phyloP scores from a whole-genome alignment of 2,113 vertebrate genomes.

The Salvelinus alpinus region DNA sequence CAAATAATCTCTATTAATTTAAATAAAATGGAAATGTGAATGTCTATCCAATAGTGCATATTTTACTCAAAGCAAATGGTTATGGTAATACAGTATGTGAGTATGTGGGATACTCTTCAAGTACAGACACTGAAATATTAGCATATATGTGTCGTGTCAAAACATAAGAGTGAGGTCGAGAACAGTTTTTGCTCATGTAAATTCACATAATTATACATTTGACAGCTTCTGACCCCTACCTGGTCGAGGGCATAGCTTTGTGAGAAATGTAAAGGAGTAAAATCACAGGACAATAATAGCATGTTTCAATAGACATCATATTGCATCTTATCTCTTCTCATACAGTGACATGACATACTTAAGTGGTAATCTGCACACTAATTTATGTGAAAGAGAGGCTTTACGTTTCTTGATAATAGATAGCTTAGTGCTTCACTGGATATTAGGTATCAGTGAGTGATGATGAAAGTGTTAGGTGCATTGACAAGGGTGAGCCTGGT shows the following conservation, averaged over 20 bases:
- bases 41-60: neutral
- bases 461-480: neutral
- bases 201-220: neutral
- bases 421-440: no score
- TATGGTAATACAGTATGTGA: neutral
- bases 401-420: neutral
- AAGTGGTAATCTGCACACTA: neutral
- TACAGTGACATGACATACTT: constrained; percentile 6
- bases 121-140: neutral
- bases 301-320: neutral
- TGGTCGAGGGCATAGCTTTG: neutral
- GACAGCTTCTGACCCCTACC: neutral
- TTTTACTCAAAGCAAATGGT: neutral
- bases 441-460: neutral
- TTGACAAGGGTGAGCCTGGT: neutral
- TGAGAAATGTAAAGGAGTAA: neutral
- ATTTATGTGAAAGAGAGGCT: neutral
- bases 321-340: constrained; percentile 1
- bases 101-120: no score
- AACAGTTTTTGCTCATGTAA: neutral
- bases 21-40: neutral
- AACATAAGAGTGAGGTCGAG: neutral
- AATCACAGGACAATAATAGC: neutral
- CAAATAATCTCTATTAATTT: neutral
- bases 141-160: neutral